These are phyloP conservation scores for Ceratotherium simum DNA, from an alignment of 2,113 vertebrate genomes.

Conservation along the genomic window DNA sequence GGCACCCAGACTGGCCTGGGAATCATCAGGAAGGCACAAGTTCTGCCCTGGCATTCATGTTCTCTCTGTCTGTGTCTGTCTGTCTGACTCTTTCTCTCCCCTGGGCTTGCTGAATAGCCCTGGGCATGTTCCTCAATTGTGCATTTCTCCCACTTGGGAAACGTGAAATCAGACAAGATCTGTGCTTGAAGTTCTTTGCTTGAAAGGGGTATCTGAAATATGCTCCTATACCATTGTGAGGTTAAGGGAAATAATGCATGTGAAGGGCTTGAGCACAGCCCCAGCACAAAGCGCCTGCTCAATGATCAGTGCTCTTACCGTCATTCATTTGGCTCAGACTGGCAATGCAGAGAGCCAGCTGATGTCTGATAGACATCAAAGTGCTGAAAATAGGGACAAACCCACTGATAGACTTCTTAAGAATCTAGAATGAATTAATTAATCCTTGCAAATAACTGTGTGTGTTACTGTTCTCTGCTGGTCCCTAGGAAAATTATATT, in stretches of 20 bases:
- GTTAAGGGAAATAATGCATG: not conserved
- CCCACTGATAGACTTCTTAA: not conserved
- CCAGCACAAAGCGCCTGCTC: not conserved
- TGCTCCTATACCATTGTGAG: not conserved
- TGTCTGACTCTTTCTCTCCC: not conserved
- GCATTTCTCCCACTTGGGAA: not conserved
- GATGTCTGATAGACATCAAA: not conserved
- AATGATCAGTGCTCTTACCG: fast-evolving
- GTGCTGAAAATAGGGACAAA: not conserved
- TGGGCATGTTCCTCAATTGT: not conserved
- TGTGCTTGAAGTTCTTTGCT: slow-evolving; percentile 17
- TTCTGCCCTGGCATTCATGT: not conserved
- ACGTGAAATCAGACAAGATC: not conserved
- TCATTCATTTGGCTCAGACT: not conserved
- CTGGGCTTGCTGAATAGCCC: not conserved
- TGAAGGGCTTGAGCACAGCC: not conserved
- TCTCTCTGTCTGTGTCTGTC: no score
- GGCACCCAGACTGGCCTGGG: not conserved
- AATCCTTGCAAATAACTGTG: not conserved
- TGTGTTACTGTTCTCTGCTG: not conserved
- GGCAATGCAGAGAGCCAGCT: not conserved
- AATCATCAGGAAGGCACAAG: not conserved
- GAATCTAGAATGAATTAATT: slow-evolving; percentile 3
- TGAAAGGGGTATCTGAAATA: not conserved
- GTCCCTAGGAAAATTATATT: not conserved